Evolutionary conservation across 92 coral and sea anemone genomes (phyloP).

Genomic region (Parazoanthus atlanticus): DNA sequence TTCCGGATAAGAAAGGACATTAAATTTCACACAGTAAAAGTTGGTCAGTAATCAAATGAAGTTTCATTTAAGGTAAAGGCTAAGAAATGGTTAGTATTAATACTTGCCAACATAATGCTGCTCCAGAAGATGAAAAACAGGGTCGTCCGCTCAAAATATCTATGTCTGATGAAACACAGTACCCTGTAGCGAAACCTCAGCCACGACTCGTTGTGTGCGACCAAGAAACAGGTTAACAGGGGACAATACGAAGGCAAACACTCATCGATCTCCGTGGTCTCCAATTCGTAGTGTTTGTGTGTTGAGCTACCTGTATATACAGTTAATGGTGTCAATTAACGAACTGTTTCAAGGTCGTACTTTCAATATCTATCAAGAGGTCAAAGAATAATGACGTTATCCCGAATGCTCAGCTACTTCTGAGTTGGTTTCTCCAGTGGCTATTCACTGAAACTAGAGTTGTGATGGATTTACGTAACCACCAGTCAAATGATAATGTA

Average conservation of each 20-base stretch:
- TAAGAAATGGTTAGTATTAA: not conserved
- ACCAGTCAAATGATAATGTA: no score
- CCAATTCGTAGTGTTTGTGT: not conserved
- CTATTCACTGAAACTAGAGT: not conserved
- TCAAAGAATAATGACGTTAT: not conserved
- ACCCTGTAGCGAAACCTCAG: slow-evolving; percentile 29
- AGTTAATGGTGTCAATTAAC: not conserved
- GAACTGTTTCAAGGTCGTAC: not conserved
- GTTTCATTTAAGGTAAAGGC: no score
- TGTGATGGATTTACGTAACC: not conserved
- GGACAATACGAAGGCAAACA: slow-evolving; percentile 31
- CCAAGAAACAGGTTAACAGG: not conserved
- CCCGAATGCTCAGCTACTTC: not conserved
- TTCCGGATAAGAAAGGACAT: no score
- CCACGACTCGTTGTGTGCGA: not conserved
- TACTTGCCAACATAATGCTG: slow-evolving; percentile 34
- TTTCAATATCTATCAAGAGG: not conserved
- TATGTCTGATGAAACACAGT: slow-evolving; percentile 21
- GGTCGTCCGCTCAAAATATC: slow-evolving; percentile 21
- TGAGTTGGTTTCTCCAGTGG: not conserved
- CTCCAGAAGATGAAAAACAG: slow-evolving; percentile 36
- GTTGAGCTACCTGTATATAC: not conserved
- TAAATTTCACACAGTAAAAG: no score
- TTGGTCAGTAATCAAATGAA: no score
- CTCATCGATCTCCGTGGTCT: slow-evolving; percentile 21